Conservation (phyloP, 2,888 invertebrate species). For the Epinotia nisella region DNA sequence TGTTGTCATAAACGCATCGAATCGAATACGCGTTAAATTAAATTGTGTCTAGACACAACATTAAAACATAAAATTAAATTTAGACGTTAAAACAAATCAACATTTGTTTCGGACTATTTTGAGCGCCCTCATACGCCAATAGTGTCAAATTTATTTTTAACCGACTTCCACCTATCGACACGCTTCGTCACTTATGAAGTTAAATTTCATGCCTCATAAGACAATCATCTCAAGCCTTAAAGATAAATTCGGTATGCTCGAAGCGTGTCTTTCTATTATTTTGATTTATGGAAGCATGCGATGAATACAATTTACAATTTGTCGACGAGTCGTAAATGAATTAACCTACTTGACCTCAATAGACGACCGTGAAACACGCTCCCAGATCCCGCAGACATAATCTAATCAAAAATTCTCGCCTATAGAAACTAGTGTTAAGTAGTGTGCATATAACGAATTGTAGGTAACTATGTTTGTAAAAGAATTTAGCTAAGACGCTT, state of each 20-base stretch:
- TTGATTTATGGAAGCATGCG: background rate
- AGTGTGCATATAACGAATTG: constrained; percentile 2
- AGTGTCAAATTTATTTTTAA: constrained; percentile 36
- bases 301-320: background rate
- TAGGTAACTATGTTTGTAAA: background rate
- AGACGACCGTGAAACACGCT: background rate
- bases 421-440: constrained; percentile 5
- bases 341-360: constrained; percentile 33
- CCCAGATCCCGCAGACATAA: background rate
- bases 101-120: constrained; percentile 27
- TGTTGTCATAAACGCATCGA: constrained; percentile 8
- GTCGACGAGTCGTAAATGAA: constrained; percentile 26
- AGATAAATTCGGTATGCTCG: background rate
- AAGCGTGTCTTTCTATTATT: background rate
- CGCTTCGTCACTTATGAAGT: background rate
- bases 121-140: constrained; percentile 19
- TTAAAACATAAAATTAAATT: constrained; percentile 15
- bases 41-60: background rate
- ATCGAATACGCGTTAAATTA: constrained; percentile 33
- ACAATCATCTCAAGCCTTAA: background rate
- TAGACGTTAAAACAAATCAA: constrained; percentile 10
- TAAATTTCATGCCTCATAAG: background rate
- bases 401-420: constrained; percentile 6
- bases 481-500: constrained; percentile 10
- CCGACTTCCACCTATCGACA: constrained; percentile 11